Base-by-base conservation (phyloP, 2,113 vertebrate species). In the Myrmecophaga tridactyla region DNA sequence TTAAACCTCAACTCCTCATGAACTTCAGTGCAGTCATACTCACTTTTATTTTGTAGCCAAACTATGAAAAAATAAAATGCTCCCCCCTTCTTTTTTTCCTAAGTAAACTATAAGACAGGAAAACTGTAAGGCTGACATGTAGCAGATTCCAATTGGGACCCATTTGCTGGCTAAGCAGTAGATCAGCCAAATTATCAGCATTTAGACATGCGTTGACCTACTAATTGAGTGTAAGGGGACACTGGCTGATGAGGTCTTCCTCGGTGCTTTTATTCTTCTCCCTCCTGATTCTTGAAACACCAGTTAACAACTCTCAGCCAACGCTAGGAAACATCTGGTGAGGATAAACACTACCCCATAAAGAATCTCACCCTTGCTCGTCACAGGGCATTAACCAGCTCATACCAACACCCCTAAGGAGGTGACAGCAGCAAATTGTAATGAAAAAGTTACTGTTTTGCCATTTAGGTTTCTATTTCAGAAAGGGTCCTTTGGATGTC, bases 161-260 rank as follows among this genome's bases (percentile, higher is more conserved):
- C 80, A 73, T 94, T 96, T 97, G 97, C 97, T 97, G 97, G 95
- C 95, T 97, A 96, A 97, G 96, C 97, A 97, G 96, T 97, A 96
- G 94, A 94, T 97, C 97, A 96, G 97, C 97, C 97, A 97, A 97
- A 97, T 97, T 86, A 96, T 83, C 88, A 95, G 51, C 85, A 86
- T 92, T 97, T 95, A 94, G 95, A 96, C 94, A 95, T 21, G 72
- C 89, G 97, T 86, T 96, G 78, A 97, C 90, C 90, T 94, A 78
- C 95, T 97, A 97, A 97, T 97, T 90, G 97, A 97, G 94, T 85
- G 86, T 62, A 92, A 92, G 75, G 92, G 88, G 73, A 92, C 95
- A 86, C 77, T 89, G 46, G 90, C 94, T 92, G 88, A 94, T 97
- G 82, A 27, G 36, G 87, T 88, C 94, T 96, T 78, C 69, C 88